Percentiles rank a stretch among this genome's conserved stretches.
phyloP scores from a whole-genome alignment of 1,140 invertebrate genomes.

The Apis laboriosa region DNA sequence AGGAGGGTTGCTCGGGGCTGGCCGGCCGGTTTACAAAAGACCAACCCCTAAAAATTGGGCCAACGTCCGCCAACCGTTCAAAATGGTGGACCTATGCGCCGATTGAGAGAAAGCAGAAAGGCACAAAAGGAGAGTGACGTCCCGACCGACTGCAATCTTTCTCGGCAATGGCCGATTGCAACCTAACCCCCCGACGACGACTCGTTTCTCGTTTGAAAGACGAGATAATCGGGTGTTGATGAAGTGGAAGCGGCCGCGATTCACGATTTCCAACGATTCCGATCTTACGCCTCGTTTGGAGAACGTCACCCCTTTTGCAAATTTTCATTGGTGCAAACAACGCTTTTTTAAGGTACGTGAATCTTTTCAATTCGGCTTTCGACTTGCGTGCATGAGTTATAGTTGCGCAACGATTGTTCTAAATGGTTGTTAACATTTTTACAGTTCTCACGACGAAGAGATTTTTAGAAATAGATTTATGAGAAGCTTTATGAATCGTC shows the following conservation, averaged over 20 bases:
- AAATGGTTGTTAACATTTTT: not conserved
- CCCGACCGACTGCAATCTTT: constrained; percentile 31
- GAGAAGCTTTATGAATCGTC: not conserved
- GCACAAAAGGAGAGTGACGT: constrained; percentile 43
- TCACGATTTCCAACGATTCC: not conserved
- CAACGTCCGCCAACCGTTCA: constrained; percentile 66
- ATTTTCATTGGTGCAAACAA: not conserved
- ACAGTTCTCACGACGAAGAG: not conserved
- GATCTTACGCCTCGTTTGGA: not conserved
- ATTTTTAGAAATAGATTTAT: not conserved
- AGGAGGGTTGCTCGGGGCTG: constrained; percentile 68
- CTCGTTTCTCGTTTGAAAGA: not conserved
- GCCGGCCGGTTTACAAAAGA: constrained; percentile 59
- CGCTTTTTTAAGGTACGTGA: not conserved
- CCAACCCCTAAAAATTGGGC: constrained; percentile 74
- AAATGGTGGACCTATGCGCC: constrained; percentile 67
- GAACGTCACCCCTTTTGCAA: not conserved
- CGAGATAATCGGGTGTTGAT: constrained; percentile 33
- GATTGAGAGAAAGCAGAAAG: constrained; percentile 26
- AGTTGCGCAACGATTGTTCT: not conserved
- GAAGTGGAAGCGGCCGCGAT: constrained; percentile 10
- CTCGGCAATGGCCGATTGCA: constrained; percentile 41
- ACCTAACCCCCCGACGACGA: constrained; percentile 23
- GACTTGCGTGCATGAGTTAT: no score
- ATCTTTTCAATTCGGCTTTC: not conserved